A percentile compares a stretch with the other conserved stretches of the same genome.
These are phyloP conservation scores for Drosophila limbata DNA, from an alignment of 2,888 invertebrate genomes.

Conservation along the genomic window DNA sequence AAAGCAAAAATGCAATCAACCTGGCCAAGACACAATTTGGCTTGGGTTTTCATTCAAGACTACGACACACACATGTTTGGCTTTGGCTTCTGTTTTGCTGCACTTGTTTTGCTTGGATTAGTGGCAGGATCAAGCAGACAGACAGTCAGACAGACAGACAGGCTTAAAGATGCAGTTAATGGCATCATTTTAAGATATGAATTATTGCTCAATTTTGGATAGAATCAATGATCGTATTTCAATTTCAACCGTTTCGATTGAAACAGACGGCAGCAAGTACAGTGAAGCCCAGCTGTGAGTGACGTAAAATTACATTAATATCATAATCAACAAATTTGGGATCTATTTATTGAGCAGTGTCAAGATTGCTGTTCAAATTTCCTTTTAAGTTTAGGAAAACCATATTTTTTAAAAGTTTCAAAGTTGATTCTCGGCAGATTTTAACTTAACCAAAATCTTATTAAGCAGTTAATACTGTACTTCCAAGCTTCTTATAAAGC, in stretches of 20 bases:
- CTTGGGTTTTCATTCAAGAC: conserved; percentile 26
- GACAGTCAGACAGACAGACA: not conserved
- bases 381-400: no score
- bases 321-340: no score
- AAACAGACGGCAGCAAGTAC: not conserved
- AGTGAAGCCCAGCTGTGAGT: no score
- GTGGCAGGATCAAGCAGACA: conserved; percentile 34
- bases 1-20: conserved; percentile 6
- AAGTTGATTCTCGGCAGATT: not conserved
- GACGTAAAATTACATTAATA: no score
- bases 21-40: conserved; percentile 9
- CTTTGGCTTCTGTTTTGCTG: conserved; percentile 6
- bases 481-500: not conserved
- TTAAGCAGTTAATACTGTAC: not conserved
- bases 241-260: not conserved
- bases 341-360: no score
- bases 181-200: not conserved
- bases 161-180: conserved; percentile 3
- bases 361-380: no score
- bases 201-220: not conserved
- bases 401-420: no score
- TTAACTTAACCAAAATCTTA: not conserved
- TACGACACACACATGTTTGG: conserved; percentile 1
- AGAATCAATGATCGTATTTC: not conserved
- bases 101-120: conserved; percentile 35